phyloP scores from a whole-genome alignment of 2,888 invertebrate species.

The Campopleginae sp. region DNA sequence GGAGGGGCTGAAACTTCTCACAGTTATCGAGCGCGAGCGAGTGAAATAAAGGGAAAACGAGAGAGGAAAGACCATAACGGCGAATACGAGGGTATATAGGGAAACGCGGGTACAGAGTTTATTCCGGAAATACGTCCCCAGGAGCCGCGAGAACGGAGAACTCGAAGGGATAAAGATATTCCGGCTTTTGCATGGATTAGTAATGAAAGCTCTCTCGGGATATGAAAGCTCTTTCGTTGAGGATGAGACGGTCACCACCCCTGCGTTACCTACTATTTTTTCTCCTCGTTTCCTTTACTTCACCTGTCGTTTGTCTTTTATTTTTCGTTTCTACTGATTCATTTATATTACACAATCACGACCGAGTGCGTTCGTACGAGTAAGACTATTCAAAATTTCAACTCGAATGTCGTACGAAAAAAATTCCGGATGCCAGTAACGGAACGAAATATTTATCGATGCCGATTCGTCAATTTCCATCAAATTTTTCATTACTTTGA shows the following conservation, averaged over 20 bases:
- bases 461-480: neutral
- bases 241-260: slow-evolving; percentile 57
- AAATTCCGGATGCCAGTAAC: neutral
- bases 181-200: slow-evolving; percentile 84
- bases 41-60: neutral
- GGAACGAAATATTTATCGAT: neutral
- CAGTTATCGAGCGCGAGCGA: neutral
- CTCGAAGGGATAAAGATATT: slow-evolving; percentile 83
- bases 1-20: slow-evolving; percentile 3
- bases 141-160: slow-evolving; percentile 67
- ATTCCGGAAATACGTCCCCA: slow-evolving; percentile 84
- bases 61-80: slow-evolving; percentile 33
- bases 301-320: slow-evolving; percentile 31
- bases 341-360: slow-evolving; percentile 24
- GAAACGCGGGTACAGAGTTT: slow-evolving; percentile 75
- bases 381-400: no score
- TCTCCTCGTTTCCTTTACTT: slow-evolving; percentile 19
- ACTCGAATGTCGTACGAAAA: neutral
- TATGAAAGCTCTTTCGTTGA: slow-evolving; percentile 79
- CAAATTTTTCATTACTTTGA: no score
- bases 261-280: slow-evolving; percentile 29
- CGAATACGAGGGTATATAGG: slow-evolving; percentile 73
- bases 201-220: slow-evolving; percentile 83
- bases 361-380: neutral
- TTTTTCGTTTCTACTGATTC: slow-evolving; percentile 44